Conservation (phyloP, 2,888 invertebrate genomes). For the Malacosoma neustria region DNA sequence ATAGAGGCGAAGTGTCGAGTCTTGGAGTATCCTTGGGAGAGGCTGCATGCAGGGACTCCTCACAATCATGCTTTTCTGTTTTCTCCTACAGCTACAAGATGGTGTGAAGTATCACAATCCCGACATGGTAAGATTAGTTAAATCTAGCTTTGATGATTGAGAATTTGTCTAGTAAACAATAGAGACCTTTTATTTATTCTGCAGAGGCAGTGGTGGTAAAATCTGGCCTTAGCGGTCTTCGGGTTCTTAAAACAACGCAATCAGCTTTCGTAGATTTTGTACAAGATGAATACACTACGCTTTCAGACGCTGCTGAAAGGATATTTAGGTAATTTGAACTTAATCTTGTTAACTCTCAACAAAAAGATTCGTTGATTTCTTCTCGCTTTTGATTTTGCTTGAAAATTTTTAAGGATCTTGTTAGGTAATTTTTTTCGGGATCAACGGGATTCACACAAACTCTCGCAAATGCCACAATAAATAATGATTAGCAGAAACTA, state of each 20-base stretch:
- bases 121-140: conserved; percentile 76
- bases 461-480: no score
- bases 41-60: conserved; percentile 68
- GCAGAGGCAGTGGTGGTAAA: conserved; percentile 74
- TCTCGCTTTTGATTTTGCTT: no score
- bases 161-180: no score
- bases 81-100: conserved; percentile 78
- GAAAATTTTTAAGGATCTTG: no score
- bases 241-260: conserved; percentile 87
- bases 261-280: conserved; percentile 87
- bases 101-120: conserved; percentile 79
- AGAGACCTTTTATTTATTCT: no score
- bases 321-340: conserved; percentile 77
- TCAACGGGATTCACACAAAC: no score
- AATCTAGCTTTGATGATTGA: no score
- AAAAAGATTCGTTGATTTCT: no score
- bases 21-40: conserved; percentile 85
- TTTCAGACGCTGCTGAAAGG: conserved; percentile 84
- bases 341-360: no score
- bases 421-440: no score
- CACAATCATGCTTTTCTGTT: conserved; percentile 88
- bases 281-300: conserved; percentile 84
- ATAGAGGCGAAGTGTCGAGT: conserved; percentile 80
- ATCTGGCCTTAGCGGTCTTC: conserved; percentile 80
- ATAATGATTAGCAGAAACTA: no score